Conservation (phyloP, 2,113 vertebrate genomes). For the Paradoxurus hermaphroditus region DNA sequence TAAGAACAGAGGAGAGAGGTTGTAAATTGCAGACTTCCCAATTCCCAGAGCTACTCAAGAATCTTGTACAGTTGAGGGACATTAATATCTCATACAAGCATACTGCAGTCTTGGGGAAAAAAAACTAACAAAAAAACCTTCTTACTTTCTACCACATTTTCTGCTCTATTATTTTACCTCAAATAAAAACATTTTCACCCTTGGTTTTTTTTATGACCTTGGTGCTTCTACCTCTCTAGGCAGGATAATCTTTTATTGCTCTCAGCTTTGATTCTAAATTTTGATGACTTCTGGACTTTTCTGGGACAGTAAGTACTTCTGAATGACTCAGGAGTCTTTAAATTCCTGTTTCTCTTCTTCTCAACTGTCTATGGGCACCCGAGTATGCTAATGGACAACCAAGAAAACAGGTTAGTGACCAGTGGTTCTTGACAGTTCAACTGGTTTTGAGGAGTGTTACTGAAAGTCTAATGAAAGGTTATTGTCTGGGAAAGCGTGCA, state of each 20-base stretch:
- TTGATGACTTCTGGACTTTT: conserved; percentile 48
- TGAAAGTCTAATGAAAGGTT: conserved; percentile 35
- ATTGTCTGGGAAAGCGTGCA: background rate
- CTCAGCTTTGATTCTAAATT: conserved; percentile 19
- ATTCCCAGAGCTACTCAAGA: conserved; percentile 69
- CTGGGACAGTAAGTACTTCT: background rate
- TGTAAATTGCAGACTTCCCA: conserved; percentile 66
- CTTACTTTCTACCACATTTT: background rate
- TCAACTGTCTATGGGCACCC: background rate
- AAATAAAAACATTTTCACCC: conserved; percentile 53
- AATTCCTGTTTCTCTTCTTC: background rate
- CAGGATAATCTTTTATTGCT: conserved; percentile 24
- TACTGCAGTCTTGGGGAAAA: conserved; percentile 39
- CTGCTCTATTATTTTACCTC: conserved; percentile 30
- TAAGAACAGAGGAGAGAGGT: conserved; percentile 56
- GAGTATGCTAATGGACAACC: background rate
- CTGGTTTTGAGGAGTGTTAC: background rate
- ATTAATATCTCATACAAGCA: conserved; percentile 61
- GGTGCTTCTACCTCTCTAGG: background rate
- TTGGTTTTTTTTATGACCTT: conserved; percentile 30
- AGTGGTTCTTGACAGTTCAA: too few species aligned
- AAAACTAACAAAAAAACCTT: conserved; percentile 29
- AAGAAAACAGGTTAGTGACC: conserved; percentile 22
- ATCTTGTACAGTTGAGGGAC: conserved; percentile 57
- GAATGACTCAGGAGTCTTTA: conserved; percentile 23